Percentiles rank a stretch among this genome's conserved stretches.
Conservation (phyloP, 2,113 vertebrate species). For the Eira barbara region DNA sequence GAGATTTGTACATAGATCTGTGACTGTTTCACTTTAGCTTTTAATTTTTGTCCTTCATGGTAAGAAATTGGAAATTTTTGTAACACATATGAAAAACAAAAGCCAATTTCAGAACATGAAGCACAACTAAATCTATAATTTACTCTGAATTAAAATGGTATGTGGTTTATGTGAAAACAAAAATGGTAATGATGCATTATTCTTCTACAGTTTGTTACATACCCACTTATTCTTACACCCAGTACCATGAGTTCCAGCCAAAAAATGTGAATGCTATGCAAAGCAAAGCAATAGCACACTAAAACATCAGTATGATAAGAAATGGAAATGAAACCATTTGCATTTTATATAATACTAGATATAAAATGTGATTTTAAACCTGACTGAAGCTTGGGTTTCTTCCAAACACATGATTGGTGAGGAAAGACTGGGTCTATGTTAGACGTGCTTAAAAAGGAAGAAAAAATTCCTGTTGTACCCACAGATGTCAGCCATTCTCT, state of each 20-base stretch:
- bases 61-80: neutral
- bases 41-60: neutral
- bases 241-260: neutral
- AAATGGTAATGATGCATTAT: neutral
- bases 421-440: neutral
- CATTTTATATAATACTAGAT: neutral
- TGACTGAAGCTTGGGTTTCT: conserved; percentile 13
- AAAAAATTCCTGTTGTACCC: neutral
- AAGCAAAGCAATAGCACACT: neutral
- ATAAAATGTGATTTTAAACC: neutral
- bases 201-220: neutral
- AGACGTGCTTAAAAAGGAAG: neutral
- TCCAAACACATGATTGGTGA: neutral
- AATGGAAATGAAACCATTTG: neutral
- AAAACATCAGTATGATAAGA: neutral
- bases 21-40: neutral
- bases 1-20: neutral
- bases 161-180: neutral
- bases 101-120: neutral
- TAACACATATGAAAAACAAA: neutral
- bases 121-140: neutral
- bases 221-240: neutral
- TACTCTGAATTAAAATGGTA: neutral
- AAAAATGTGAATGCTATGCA: neutral
- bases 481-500: neutral